These are phyloP conservation scores for Nesogale talazaci DNA, from an alignment of 2,113 vertebrate genomes.

Conservation along the genomic window DNA sequence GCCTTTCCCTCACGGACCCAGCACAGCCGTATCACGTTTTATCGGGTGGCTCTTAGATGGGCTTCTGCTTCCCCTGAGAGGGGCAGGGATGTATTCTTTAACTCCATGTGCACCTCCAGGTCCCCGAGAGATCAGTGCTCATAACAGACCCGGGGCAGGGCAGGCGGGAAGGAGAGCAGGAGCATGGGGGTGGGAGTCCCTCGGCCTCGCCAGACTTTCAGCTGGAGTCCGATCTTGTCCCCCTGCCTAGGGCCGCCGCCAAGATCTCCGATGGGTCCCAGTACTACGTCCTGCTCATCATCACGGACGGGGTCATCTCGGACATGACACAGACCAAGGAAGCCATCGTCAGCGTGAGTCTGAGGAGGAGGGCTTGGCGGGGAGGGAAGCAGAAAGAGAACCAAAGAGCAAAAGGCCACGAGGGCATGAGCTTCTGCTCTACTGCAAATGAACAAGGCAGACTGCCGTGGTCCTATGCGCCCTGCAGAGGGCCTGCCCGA, in stretches of 20 bases:
- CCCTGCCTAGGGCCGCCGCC: slow-evolving; percentile 88
- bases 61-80: background rate
- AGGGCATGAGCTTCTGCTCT: background rate
- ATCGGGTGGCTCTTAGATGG: background rate
- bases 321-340: slow-evolving; percentile 99
- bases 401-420: too few species aligned
- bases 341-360: slow-evolving; percentile 96
- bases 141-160: background rate
- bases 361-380: background rate
- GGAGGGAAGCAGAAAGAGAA: background rate
- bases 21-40: background rate
- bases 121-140: background rate
- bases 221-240: slow-evolving; percentile 24
- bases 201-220: background rate
- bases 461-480: background rate
- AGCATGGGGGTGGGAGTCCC: background rate
- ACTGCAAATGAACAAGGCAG: background rate
- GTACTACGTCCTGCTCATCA: slow-evolving; percentile 97
- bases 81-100: background rate
- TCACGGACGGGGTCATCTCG: slow-evolving; percentile 98
- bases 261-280: slow-evolving; percentile 96
- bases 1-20: background rate
- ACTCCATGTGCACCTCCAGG: background rate
- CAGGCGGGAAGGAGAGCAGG: background rate
- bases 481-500: background rate